Conservation (phyloP, 2,797 vertebrate genomes). For the Macroramphosus scolopax region DNA sequence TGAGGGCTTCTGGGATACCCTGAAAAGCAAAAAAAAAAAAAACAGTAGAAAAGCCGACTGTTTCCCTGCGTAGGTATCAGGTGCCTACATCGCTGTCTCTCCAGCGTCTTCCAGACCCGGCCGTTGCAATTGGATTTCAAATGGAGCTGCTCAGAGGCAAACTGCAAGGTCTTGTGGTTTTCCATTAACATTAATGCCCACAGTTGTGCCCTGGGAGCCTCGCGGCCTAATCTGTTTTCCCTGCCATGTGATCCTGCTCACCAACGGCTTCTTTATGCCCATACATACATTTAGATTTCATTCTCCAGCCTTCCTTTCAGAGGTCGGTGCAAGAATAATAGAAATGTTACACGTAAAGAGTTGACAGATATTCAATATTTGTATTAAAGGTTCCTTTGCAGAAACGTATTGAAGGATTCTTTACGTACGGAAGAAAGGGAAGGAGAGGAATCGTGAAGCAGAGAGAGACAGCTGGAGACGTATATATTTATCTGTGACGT, state of each 20-base stretch:
- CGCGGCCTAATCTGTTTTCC: conserved; percentile 66
- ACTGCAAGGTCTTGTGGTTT: conserved; percentile 67
- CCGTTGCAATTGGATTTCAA: conserved; percentile 65
- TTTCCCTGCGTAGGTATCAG: conserved; percentile 55
- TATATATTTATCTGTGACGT: too few relatives aligned
- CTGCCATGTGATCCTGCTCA: conserved; percentile 60
- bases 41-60: conserved; percentile 11
- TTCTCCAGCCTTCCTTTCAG: conserved; percentile 25
- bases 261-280: conserved; percentile 42
- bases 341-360: too few relatives aligned
- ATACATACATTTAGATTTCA: conserved; percentile 57
- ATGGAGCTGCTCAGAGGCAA: conserved; percentile 55
- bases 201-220: conserved; percentile 61
- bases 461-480: too few relatives aligned
- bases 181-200: conserved; percentile 69
- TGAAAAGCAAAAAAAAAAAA: conserved; percentile 13
- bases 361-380: too few relatives aligned
- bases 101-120: conserved; percentile 39
- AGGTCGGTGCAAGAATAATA: conserved; percentile 16
- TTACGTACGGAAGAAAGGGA: too few relatives aligned
- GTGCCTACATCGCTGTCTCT: conserved; percentile 43
- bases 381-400: too few relatives aligned
- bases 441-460: too few relatives aligned
- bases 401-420: too few relatives aligned
- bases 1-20: conserved; percentile 28